Evolutionary conservation across 1,140 invertebrate genomes (phyloP).

Genomic region (Sminthurides bifidus): DNA sequence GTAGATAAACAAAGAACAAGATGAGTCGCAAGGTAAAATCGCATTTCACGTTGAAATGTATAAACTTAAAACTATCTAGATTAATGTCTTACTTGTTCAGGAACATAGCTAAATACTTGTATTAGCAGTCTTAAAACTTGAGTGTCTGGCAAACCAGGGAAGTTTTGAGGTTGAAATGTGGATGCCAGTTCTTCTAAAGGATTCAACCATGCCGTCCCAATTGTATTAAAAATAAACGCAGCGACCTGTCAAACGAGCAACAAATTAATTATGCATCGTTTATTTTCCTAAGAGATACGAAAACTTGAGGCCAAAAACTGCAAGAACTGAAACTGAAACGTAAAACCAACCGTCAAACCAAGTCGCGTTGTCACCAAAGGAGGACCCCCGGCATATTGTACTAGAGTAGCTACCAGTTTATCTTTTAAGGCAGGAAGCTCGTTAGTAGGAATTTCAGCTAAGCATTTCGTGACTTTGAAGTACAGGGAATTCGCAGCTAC

Average conservation of each 20-base stretch:
- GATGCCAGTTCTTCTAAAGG: constrained; percentile 26
- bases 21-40: too few species aligned
- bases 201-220: constrained; percentile 24
- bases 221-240: constrained; percentile 27
- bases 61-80: too few species aligned
- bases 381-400: constrained; percentile 26
- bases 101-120: constrained; percentile 29
- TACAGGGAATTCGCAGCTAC: constrained; percentile 29
- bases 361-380: constrained; percentile 23
- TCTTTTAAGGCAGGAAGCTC: constrained; percentile 27
- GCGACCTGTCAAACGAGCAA: constrained; percentile 22
- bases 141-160: constrained; percentile 26
- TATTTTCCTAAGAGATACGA: background rate
- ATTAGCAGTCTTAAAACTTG: constrained; percentile 22
- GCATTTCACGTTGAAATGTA: too few species aligned
- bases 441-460: constrained; percentile 23
- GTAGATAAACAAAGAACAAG: too few species aligned
- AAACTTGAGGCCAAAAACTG: background rate
- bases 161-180: constrained; percentile 29
- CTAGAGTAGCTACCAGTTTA: constrained; percentile 19
- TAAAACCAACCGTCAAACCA: constrained; percentile 20
- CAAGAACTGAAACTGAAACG: background rate
- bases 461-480: constrained; percentile 25
- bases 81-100: constrained; percentile 24
- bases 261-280: background rate